Base-by-base conservation (phyloP, 2,797 vertebrate species). In the Cheracebus regulus region DNA sequence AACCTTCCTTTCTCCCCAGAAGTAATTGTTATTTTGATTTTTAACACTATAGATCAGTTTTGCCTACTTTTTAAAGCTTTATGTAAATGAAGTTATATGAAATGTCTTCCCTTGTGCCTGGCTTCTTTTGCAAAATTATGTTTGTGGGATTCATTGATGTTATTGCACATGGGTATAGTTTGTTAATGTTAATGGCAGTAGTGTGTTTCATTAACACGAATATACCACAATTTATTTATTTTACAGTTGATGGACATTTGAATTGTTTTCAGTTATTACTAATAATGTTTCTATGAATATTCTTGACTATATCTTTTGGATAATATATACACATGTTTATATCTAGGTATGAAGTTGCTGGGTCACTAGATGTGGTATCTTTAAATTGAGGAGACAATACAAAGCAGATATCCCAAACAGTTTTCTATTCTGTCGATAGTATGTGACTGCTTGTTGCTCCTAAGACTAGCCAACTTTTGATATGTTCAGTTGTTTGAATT, bases 401-500 rank as follows among this genome's bases (percentile, higher is more conserved):
- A n/a, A 70, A 78, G 52, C 0, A 36, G 39, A n/a, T 48, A 67
- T 75, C 19, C 10, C 41, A 87, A 95, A 79, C 39, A 1, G 1
- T 52, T 78, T 86, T 92, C n/a, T 15, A 19, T 89, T 94, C 64
- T 81, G 28, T 19, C 19, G 17, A 1, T 85, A 76, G 11, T 44
- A 0, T 87, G 46, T 70, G 50, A 83, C 4, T 72, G 33, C 14
- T 48, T 61, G 1, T 81, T 87, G 64, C 5, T 84, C 5, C 14
- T 44, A 24, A 61, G 46, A 15, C 4, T 92, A 81, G 8, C 14
- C 41, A 58, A 24, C 3, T 14, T 7, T 90, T 61, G 2, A 1
- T 78, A 24, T n/a, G 93, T 89, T 93, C 4, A 36, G 19, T 87
- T 26, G 75, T 50, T 76, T 75, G 61, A 97, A 90, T 83, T 93